Base-by-base conservation (phyloP, 2,113 vertebrate species). In the Dascyllus trimaculatus region DNA sequence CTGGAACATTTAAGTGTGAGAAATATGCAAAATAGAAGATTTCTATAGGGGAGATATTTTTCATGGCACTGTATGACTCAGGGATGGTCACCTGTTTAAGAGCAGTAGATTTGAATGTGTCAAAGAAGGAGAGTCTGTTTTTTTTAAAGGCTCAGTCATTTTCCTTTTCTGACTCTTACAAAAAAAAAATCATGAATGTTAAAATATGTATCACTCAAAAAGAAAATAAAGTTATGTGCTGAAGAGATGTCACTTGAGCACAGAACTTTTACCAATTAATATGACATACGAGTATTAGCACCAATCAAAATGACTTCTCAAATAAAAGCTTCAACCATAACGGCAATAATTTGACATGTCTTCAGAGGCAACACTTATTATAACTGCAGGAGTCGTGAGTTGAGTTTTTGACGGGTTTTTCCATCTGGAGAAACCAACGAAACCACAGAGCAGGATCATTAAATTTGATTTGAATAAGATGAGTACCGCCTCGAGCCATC, bases 321-420 rank as follows among this genome's bases (percentile, higher is more conserved):
- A 65, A 86, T 56, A 26, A 66, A 81, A 60, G 46, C 25, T 25
- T 53, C 14, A 73, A 18, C 24, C 14, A 51, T 61, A 57, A 52
- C 54, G 40, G 22, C 15, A 49, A 29, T 24, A 48, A 19, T 61
- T 1, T 21, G 46, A 56, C 18, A 4, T 15, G 24, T 51, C 38
- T 60, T 78, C 69, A 63, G 25, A 82, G 18, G 35, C 49, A 72
- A 77, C 18, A 78, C 14, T 43, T 32, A 56, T 58, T 54, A 51
- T 56, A 19, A 68, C 18, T 51, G 21, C 49, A n/a, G 35, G 53
- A 79, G 26, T 26, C 63, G 38, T 62, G 38, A 38, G 13, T 35
- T 53, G 46, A 29, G 32, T 5, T 63, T n/a, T 77, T 35, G 63
- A 79, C 0, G 1, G 32, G n/a, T 75, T 75, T n/a, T 70, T 51